phyloP scores from a whole-genome alignment of 2,797 vertebrate species.

The Aselliscus stoliczkanus region DNA sequence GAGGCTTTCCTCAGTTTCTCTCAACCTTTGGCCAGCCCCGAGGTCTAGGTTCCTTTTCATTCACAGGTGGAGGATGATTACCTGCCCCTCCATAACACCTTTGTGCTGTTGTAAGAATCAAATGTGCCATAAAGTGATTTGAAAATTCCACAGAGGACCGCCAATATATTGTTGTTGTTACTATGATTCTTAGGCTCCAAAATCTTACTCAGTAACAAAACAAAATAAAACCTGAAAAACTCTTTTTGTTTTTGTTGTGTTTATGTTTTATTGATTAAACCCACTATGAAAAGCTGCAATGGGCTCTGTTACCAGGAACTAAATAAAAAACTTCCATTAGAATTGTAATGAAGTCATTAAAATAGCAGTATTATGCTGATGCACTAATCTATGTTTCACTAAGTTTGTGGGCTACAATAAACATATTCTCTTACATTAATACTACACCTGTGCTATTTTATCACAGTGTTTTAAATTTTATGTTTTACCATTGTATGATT shows the following conservation, averaged over 20 bases:
- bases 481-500: not conserved
- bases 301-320: not conserved
- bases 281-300: not conserved
- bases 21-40: not conserved
- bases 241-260: not conserved
- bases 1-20: not conserved
- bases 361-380: not conserved
- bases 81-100: not conserved
- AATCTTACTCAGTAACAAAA: not conserved
- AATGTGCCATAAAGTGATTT: not conserved
- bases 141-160: not conserved
- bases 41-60: not conserved
- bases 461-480: not conserved
- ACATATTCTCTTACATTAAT: not conserved
- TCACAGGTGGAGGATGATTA: not conserved
- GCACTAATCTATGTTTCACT: not conserved
- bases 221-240: not conserved
- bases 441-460: not conserved
- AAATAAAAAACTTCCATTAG: not conserved
- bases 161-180: not conserved
- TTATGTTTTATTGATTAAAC: not conserved
- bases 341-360: not conserved
- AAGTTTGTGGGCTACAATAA: not conserved
- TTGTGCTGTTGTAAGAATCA: not conserved
- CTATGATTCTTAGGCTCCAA: not conserved